A percentile compares a stretch with the other conserved stretches of the same genome.
Evolutionary conservation across 2,888 invertebrate species (phyloP).

Genomic region (Tanaodytes sp.): DNA sequence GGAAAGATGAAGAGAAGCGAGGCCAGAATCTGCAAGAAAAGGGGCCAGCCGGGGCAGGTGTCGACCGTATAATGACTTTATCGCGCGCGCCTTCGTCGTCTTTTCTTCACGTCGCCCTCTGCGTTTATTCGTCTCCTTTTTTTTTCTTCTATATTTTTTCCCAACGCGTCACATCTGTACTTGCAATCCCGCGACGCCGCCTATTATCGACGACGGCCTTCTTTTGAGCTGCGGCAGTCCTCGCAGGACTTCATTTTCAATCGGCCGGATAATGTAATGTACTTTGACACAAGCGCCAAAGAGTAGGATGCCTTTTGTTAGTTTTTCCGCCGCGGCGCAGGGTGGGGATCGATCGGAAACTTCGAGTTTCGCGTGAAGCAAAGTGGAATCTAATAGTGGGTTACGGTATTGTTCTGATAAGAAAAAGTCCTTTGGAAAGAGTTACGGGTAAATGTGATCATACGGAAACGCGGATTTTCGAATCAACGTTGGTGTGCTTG

Average conservation of each 20-base stretch:
- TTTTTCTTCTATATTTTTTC: no score
- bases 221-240: slow-evolving; percentile 63
- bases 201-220: slow-evolving; percentile 66
- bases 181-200: slow-evolving; percentile 60
- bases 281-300: slow-evolving; percentile 62
- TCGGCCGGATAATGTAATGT: slow-evolving; percentile 65
- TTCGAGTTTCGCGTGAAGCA: no score
- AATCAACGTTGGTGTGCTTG: no score
- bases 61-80: slow-evolving; percentile 71
- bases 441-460: no score
- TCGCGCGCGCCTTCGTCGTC: no score
- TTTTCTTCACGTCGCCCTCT: no score
- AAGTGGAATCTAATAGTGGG: no score
- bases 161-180: no score
- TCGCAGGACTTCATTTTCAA: slow-evolving; percentile 51
- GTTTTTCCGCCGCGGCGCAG: slow-evolving; percentile 17
- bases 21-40: slow-evolving; percentile 57
- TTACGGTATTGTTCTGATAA: no score
- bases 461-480: no score
- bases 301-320: slow-evolving; percentile 52
- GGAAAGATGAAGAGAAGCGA: slow-evolving; percentile 69
- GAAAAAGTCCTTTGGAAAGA: no score
- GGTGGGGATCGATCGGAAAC: slow-evolving; percentile 19
- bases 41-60: slow-evolving; percentile 61
- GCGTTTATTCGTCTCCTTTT: slow-evolving; percentile 48